phyloP scores from a whole-genome alignment of 2,888 invertebrate genomes.

The Escarpia spicata region DNA sequence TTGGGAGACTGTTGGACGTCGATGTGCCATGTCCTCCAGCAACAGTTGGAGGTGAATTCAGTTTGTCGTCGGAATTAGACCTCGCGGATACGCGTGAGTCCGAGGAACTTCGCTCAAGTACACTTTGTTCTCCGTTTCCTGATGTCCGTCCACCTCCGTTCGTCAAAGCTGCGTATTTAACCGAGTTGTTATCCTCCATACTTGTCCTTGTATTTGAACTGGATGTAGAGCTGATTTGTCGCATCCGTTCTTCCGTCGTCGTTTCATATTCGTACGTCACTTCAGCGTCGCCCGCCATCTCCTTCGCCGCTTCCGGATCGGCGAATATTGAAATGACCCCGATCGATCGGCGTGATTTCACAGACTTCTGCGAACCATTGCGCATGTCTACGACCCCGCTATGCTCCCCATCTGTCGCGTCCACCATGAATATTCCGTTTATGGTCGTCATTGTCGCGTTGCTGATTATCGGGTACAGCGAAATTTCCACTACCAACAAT shows the following conservation, averaged over 20 bases:
- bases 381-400: neutral
- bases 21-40: neutral
- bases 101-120: neutral
- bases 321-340: slow-evolving; percentile 31
- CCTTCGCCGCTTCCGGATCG: slow-evolving; percentile 30
- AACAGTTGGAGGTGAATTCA: too few species aligned
- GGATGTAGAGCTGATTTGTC: neutral
- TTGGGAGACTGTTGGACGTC: neutral
- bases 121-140: neutral
- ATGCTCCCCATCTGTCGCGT: neutral
- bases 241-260: neutral
- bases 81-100: too few species aligned
- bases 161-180: neutral
- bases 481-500: neutral
- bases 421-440: slow-evolving; percentile 10
- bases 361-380: neutral
- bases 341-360: slow-evolving; percentile 21
- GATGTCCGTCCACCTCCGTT: neutral
- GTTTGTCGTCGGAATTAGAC: too few species aligned
- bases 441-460: neutral
- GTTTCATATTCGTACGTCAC: slow-evolving; percentile 20
- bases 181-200: neutral
- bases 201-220: neutral
- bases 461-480: neutral
- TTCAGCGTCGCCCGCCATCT: slow-evolving; percentile 34